Evolutionary conservation across 2,797 vertebrate species (phyloP), one percentile per base, ranked within the genome.

Genomic region (Hemitrygon akajei): DNA sequence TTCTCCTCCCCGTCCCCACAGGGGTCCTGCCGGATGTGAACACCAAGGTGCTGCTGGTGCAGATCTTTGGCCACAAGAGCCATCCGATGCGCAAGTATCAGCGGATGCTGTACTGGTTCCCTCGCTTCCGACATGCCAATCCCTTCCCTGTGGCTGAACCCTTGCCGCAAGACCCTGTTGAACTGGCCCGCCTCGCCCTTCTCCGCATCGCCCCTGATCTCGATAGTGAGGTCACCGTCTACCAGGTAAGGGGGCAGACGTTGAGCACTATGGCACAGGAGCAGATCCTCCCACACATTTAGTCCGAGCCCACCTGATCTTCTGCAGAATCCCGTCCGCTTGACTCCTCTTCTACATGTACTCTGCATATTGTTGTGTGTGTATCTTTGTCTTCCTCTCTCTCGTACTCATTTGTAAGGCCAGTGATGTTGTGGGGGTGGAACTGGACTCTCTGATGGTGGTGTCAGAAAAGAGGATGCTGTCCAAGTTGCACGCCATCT

Each of bases 81-180:
- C 97, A 98, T 91, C 98, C 98, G 0, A 95, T 98, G 91, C 97
- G 97, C 93, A 99, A 98, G 95, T 98, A 95, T 76, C 96, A 97
- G 94, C 97, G 98, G 16, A 94, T 98, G 94, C 96, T 97, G 96
- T 98, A 98, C 95, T 98, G 98, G 98, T 97, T 98, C 94, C 97
- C 98, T 7, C 97, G 95, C 93, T 98, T 98, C 96, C 97, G 96
- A 94, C 95, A 98, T 37, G 0, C 94, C 47, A 98, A 98, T 95
- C 98, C 98, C 0, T 98, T 96, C 95, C 98, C 97, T 0, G 0
- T 98, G 47, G 97, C 98, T 0, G 91, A 81, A 0, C 94, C 96
- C 47, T 96, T 98, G 71, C 96, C 97, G 0, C 94, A 94, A 34
- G 98, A 98, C 94, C 97, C 97, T 0, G 95, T 98, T 87, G 97